phyloP scores from a whole-genome alignment of 2,888 invertebrate genomes.

The Cephus spinipes region DNA sequence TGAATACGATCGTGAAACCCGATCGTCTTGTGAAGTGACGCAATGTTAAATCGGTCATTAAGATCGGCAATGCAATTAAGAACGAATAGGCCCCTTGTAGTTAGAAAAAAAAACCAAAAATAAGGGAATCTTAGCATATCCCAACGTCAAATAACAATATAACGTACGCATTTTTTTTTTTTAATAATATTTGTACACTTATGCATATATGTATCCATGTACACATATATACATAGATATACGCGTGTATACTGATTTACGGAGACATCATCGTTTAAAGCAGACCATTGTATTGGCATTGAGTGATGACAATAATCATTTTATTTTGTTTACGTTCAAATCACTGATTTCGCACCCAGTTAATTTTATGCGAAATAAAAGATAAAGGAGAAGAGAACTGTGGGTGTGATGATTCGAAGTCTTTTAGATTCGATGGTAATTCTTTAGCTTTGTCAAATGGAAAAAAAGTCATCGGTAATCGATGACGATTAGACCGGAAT shows the following conservation, averaged over 20 bases:
- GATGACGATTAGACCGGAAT: background rate
- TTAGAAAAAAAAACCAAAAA: background rate
- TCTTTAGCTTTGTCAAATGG: background rate
- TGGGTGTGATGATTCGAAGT: background rate
- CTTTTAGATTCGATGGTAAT: background rate
- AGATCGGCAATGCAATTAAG: constrained; percentile 24
- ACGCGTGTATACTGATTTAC: background rate
- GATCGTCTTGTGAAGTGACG: background rate
- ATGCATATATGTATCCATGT: constrained; percentile 16
- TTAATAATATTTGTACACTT: constrained; percentile 38
- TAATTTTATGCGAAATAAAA: background rate
- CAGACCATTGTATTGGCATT: background rate
- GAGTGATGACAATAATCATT: background rate
- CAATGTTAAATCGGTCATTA: background rate
- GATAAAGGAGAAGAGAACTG: background rate
- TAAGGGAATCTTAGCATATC: background rate
- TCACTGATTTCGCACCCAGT: background rate
- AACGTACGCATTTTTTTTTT: constrained; percentile 8
- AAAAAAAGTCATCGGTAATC: background rate
- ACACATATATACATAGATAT: background rate
- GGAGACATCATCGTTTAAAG: background rate
- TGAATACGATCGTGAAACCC: background rate
- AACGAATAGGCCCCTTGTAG: constrained; percentile 47
- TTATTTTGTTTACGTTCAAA: background rate
- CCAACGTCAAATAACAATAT: background rate